phyloP scores from a whole-genome alignment of 2,113 vertebrate genomes.

The Sturnira hondurensis region DNA sequence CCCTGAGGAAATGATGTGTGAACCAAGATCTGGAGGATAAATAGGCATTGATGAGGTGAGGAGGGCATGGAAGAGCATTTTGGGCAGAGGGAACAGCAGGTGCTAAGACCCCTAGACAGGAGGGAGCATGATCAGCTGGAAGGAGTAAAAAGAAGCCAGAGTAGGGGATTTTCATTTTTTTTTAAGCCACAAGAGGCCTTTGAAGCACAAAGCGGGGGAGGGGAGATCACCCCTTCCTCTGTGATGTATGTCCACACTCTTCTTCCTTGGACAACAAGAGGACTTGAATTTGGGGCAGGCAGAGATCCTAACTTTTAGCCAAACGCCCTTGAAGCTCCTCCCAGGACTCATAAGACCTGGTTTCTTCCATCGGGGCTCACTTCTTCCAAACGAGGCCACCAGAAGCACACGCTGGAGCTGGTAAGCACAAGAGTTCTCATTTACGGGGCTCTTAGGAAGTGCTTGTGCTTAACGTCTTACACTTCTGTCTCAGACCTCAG shows the following conservation, averaged over 20 bases:
- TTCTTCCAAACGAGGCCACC: background rate
- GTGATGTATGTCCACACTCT: background rate
- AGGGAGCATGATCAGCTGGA: background rate
- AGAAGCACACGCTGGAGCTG: background rate
- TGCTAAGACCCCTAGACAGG: background rate
- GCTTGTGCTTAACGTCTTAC: background rate
- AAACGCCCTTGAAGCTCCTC: background rate
- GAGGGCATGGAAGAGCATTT: background rate
- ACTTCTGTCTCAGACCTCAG: background rate
- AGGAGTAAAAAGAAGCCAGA: background rate
- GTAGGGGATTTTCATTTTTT: background rate
- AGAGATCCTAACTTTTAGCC: background rate
- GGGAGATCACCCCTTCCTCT: too few species aligned
- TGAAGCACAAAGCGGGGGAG: accelerated
- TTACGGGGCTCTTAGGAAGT: too few species aligned
- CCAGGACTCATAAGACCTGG: background rate
- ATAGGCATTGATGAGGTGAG: background rate
- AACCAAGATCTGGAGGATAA: background rate
- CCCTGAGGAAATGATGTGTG: background rate
- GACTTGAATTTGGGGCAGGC: background rate
- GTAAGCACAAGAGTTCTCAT: background rate
- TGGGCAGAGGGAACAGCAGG: background rate
- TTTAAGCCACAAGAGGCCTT: background rate
- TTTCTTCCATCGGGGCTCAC: background rate
- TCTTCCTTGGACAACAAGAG: background rate